Base-by-base conservation (phyloP, 2,797 vertebrate genomes). In the Eremophila alpestris region DNA sequence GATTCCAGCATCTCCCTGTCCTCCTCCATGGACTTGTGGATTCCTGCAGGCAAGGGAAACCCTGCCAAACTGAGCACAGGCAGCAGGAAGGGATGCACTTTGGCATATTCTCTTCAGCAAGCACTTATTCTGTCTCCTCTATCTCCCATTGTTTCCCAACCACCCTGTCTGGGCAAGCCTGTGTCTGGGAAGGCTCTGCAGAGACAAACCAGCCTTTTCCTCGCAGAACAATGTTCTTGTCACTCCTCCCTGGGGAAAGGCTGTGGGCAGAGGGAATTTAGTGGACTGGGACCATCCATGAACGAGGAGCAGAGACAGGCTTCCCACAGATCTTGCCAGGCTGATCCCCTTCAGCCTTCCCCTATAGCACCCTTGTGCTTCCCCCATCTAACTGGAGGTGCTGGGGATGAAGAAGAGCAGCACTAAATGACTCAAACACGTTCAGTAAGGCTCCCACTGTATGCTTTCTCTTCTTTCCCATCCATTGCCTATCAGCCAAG, bases 391-490 rank as follows among this genome's bases (percentile, higher is more conserved):
- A 38, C 2, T 46, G 36, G 85, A 78, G 24, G 34, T 78, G 67
- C 7, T 9, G 2, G 24, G 32, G 69, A 45, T 65, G 76, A 89
- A 75, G 82, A 81, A 65, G 55, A 83, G 73, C 71, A 71, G 77
- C 17, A 46, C 22, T 48, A 90, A 93, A 69, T 56, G 18, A 79
- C 58, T 93, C 62, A 74, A 85, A 78, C 7, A 8, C 0, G 0
- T 90, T 91, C 83, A 88, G 5, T 80, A 55, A 89, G 64, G 63
- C 43, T 94, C 85, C 78, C 10, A 34, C 48, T 92, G 77, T 11
- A 58, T 75, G 75, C 93, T 94, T 93, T 69, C 68, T 84, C 77
- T 86, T 73, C 68, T 90, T 89, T 87, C 40, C 63, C 69, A n/a
- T 58, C 43, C 13, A 5, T 12, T 96, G 89, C 74, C 84, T 75